phyloP scores from a whole-genome alignment of 2,888 invertebrate genomes.

The Aleiodes alternator region DNA sequence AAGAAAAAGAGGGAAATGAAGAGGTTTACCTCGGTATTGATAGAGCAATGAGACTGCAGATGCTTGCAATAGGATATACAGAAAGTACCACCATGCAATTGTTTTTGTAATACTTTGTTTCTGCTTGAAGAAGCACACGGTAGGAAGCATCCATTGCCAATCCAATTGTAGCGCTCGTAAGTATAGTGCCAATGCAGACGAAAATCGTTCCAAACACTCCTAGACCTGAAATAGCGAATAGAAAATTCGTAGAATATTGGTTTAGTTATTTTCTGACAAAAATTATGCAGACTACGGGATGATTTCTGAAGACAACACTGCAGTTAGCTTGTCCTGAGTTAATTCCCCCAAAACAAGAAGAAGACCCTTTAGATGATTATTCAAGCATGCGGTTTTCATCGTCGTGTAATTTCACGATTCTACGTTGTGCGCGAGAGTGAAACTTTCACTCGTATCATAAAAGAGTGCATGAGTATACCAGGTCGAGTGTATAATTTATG shows the following conservation, averaged over 20 bases:
- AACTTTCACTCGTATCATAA: conserved; percentile 27
- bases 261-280: neutral
- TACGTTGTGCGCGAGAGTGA: conserved; percentile 2
- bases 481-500: neutral
- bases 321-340: neutral
- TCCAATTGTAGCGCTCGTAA: conserved; percentile 65
- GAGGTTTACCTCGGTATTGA: conserved; percentile 68
- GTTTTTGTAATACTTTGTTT: conserved; percentile 65
- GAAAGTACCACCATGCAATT: conserved; percentile 65
- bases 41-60: conserved; percentile 68
- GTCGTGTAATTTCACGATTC: conserved; percentile 17
- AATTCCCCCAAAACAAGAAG: conserved; percentile 6
- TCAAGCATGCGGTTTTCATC: conserved; percentile 20
- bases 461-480: conserved; percentile 7
- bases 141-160: conserved; percentile 66
- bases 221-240: conserved; percentile 63
- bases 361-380: conserved; percentile 13
- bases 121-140: conserved; percentile 65
- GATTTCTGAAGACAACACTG: too few species aligned
- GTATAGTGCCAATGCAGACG: conserved; percentile 63
- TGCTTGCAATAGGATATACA: conserved; percentile 70
- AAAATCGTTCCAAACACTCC: conserved; percentile 66
- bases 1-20: neutral
- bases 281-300: too few species aligned
- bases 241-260: conserved; percentile 2